phyloP scores from a whole-genome alignment of 2,888 invertebrate genomes.

The Aphrophora alni region DNA sequence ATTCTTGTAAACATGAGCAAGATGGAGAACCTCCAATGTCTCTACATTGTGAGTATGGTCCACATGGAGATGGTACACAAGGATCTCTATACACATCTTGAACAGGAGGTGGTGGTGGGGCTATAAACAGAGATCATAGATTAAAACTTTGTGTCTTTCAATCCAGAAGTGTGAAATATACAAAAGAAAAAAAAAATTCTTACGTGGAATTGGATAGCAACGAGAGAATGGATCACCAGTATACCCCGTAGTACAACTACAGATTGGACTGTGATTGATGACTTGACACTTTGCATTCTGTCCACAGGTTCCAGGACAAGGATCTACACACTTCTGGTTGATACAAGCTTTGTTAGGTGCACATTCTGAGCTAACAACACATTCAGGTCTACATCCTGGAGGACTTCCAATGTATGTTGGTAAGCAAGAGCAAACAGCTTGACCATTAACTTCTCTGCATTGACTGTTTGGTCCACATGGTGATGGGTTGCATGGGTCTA shows the following conservation, averaged over 20 bases:
- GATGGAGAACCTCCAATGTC: constrained; percentile 55
- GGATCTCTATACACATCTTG: constrained; percentile 56
- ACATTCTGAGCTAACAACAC: constrained; percentile 72
- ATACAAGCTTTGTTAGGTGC: constrained; percentile 67
- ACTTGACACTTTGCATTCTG: constrained; percentile 73
- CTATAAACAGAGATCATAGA: background rate
- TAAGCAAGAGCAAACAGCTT: constrained; percentile 74
- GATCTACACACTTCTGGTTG: constrained; percentile 73
- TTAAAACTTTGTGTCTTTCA: background rate
- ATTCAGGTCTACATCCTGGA: constrained; percentile 72
- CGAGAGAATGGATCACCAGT: constrained; percentile 61
- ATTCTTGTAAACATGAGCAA: constrained; percentile 71
- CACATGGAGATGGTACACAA: constrained; percentile 58
- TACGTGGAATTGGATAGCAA: constrained; percentile 60
- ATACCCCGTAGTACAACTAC: constrained; percentile 68
- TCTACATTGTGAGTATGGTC: constrained; percentile 61
- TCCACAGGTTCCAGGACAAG: constrained; percentile 76
- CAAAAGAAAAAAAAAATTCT: no score
- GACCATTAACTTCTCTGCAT: constrained; percentile 64
- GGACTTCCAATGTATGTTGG: constrained; percentile 72
- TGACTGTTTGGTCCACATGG: no score
- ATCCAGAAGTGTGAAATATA: no score
- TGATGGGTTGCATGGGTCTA: constrained; percentile 63
- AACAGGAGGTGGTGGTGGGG: constrained; percentile 37
- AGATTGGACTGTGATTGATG: constrained; percentile 74